phyloP scores from a whole-genome alignment of 2,888 invertebrate genomes.

The Parthenolecanium corni region DNA sequence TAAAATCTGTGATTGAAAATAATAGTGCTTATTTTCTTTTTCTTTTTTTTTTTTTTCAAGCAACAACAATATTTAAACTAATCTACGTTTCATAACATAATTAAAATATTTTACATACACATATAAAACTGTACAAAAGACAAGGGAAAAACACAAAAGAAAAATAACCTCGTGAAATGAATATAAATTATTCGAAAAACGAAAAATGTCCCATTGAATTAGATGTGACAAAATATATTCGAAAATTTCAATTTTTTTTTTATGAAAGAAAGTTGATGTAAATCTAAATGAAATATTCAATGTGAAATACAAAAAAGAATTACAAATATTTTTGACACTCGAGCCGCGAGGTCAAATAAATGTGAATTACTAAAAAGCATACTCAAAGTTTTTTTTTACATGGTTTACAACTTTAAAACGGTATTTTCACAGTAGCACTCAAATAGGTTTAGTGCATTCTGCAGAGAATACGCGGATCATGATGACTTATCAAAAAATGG shows the following conservation, averaged over 20 bases:
- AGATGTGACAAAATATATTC: too few species aligned
- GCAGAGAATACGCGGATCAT: too few species aligned
- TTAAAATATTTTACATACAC: conserved; percentile 2
- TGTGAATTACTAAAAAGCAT: too few species aligned
- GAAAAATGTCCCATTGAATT: neutral
- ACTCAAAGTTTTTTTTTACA: too few species aligned
- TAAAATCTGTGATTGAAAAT: too few species aligned
- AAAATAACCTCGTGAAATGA: neutral
- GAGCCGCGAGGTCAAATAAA: neutral
- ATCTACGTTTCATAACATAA: neutral
- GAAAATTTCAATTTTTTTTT: too few species aligned
- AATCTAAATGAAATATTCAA: neutral
- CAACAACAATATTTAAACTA: conserved; percentile 8
- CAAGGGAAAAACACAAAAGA: neutral
- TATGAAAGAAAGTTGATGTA: too few species aligned
- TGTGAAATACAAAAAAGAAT: conserved; percentile 1
- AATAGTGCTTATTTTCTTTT: neutral
- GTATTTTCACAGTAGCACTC: too few species aligned
- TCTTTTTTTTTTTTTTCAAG: conserved; percentile 3
- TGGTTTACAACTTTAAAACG: too few species aligned
- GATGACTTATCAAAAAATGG: too few species aligned
- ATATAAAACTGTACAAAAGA: conserved; percentile 14
- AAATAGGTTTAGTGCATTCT: too few species aligned
- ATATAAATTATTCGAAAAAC: neutral
- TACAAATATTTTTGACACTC: neutral